phyloP scores from a whole-genome alignment of 2,797 vertebrate species.

The Enteromius viviparus region DNA sequence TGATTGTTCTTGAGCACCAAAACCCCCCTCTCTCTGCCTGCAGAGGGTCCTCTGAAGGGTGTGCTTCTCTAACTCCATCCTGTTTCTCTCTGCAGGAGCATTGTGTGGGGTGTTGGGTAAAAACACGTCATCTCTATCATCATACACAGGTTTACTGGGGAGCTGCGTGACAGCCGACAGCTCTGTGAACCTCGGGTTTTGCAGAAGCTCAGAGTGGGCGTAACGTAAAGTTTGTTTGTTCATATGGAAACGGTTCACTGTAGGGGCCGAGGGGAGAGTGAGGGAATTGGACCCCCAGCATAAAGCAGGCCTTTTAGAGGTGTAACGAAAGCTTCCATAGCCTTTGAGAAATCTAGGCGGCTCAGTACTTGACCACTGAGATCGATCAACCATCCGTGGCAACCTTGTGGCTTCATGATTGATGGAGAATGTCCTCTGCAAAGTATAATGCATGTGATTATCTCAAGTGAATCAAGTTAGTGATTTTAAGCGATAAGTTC shows the following conservation, averaged over 20 bases:
- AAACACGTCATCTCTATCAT: conserved; percentile 36
- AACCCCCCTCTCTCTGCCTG: not conserved
- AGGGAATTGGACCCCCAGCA: conserved; percentile 40
- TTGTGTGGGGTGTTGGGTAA: conserved; percentile 29
- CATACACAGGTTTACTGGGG: conserved; percentile 12
- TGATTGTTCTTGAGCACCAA: conserved; percentile 18
- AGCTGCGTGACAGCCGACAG: not conserved
- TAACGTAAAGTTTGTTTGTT: conserved; percentile 39
- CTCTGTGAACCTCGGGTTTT: not conserved
- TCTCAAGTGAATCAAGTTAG: not conserved
- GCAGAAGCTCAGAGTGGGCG: conserved; percentile 58
- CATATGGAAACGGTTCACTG: not conserved
- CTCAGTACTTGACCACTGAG: conserved; percentile 54
- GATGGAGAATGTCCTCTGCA: conserved; percentile 3
- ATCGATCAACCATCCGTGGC: conserved; percentile 63
- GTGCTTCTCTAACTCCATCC: conserved; percentile 11
- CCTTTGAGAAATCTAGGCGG: conserved; percentile 17
- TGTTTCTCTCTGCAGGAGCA: not conserved
- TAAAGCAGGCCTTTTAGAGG: conserved; percentile 30
- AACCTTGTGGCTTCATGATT: conserved; percentile 45
- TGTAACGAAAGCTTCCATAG: conserved; percentile 18
- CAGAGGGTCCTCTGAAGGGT: not conserved
- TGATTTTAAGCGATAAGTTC: not conserved
- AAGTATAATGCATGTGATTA: conserved; percentile 7
- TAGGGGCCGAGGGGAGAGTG: conserved; percentile 53